A percentile compares a stretch with the other conserved stretches of the same genome.
Conservation (phyloP, 2,113 vertebrate genomes). For the Myrmecophaga tridactyla region DNA sequence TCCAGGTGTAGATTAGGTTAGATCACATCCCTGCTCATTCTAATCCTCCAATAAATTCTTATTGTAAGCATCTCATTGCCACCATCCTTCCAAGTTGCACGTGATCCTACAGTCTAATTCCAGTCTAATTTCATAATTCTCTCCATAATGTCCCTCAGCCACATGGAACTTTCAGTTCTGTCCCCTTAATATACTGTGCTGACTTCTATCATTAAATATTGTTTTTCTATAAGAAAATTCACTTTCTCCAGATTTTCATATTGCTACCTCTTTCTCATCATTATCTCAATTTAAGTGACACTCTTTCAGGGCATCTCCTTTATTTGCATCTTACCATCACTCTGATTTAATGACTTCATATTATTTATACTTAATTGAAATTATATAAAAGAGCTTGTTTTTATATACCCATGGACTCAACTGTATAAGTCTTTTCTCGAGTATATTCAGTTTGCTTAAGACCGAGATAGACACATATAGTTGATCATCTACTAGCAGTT, state of each 20-base stretch:
- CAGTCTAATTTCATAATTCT: background rate
- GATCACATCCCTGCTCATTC: background rate
- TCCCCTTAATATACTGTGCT: background rate
- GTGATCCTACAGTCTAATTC: rapidly evolving
- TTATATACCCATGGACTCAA: background rate
- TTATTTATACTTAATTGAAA: background rate
- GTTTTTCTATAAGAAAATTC: background rate
- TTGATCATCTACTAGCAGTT: background rate
- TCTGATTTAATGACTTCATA: background rate
- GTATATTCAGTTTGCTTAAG: background rate
- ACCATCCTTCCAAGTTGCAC: background rate
- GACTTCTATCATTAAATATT: background rate
- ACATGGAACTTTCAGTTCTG: background rate
- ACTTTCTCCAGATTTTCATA: background rate
- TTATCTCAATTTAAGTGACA: background rate
- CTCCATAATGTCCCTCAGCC: background rate
- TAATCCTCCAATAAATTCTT: background rate
- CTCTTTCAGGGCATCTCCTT: background rate
- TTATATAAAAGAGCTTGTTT: background rate
- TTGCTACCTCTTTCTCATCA: background rate
- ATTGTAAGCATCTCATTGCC: too few relatives aligned
- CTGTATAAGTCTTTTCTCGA: background rate
- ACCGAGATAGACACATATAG: background rate
- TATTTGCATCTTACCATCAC: background rate
- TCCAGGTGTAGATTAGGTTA: background rate